Evolutionary conservation across 2,797 vertebrate genomes (phyloP), one percentile per base, ranked within the genome.

Genomic region (Brachyalestes nurse): DNA sequence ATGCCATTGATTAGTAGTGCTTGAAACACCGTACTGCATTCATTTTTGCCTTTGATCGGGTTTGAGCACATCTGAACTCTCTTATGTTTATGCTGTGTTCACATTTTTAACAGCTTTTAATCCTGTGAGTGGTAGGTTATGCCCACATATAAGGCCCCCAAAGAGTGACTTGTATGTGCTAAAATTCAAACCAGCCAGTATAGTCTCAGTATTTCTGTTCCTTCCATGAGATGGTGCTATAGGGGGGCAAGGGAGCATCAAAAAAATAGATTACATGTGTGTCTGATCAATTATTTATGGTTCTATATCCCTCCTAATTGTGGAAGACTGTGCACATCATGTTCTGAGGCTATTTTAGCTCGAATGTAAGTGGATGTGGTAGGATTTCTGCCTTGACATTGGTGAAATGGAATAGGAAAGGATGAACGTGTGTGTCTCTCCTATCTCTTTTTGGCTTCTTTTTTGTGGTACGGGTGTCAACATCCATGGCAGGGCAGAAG

Each of bases 401-500:
- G 60, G 23, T 28, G 21, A 49, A 45, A 82, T 49, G n/a, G 51
- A 72, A 57, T 57, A 38, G 28, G 57, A 57, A 40, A 65, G 51
- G 51, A n/a, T 57, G 21, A 57, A 38, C 72, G 19, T 53, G 25
- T 28, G 17, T 70, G 38, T 9, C 0, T 16, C 23, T 69, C 21
- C 38, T 51, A 0, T 14, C 60, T 34, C 1, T 60, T 60, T 60
- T 6, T 21, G n/a, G 12, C 21, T 71, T 42, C 16, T 1, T 58
- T 60, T 21, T 23, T n/a, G 10, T 34, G 12, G 25, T 40, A 23
- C 6, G 34, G 65, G 34, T 83, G 71, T 81, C 76, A 75, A 61
- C 65, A 64, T 71, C 38, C 69, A 40, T 78, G 72, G 55, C 53
- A 60, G 75, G 78, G 51, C 71, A 73, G 55, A 67, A 45, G 34